Base-by-base conservation (phyloP, 2,888 invertebrate species). In the Melanostoma scalare region DNA sequence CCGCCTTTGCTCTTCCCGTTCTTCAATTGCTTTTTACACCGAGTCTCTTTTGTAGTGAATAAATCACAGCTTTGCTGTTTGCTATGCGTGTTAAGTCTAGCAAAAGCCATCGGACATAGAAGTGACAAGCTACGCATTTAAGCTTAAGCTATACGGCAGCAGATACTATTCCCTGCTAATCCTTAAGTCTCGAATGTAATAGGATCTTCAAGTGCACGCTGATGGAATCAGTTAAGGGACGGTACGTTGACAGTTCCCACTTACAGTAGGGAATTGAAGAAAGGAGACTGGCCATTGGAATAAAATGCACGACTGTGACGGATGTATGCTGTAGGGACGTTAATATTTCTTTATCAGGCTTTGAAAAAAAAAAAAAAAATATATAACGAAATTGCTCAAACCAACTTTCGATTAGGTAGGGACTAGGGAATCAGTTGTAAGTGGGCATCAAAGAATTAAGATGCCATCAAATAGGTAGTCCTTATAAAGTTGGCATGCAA, bases 81-180 rank as follows among this genome's bases (percentile, higher is more conserved):
- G 35, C 10, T 30, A 30, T 35, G 44, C 10, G 20, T 38, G 36
- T 38, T 30, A 67, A 67, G 33, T 9, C 53, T 73, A 6, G 36
- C 31, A 61, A 60, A 63, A 44, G 50, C 36, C 36, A n/a, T 46
- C 31, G 38, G 56, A 38, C 31, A 65, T 20, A 46, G 9, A 67
- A 78, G 67, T 78, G 77, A 78, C 77, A 73, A 53, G 55, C 30
- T 69, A 71, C 8, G 63, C 58, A 67, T 65, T 72, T 60, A 40
- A 65, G 52, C 52, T 63, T 44, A 48, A 36, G 33, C 68, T 8
- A 10, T 38, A 52, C 30, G 8, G 50, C 20, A 71, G 36, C 30
- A 3, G 33, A 52, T 58, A 68, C 50, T 46, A 80, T 63, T 76
- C 42, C 38, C n/a, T 36, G 33, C 31, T 76, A 72, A 81, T 61